A percentile compares a stretch with the other conserved stretches of the same genome.
Conservation (phyloP, 2,797 vertebrate species). For the Hyperoplus immaculatus region DNA sequence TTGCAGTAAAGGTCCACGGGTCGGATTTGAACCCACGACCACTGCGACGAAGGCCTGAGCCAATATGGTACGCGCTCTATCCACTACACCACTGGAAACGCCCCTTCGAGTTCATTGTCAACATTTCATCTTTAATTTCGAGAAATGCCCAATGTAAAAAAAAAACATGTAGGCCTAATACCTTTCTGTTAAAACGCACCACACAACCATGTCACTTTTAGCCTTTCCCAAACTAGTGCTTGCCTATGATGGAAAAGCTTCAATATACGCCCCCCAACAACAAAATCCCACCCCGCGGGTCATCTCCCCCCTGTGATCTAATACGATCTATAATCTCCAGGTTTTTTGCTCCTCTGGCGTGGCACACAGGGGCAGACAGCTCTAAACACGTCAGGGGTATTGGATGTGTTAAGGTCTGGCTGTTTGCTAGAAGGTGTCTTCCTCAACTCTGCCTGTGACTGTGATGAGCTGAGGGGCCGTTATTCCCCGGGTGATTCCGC, state of each 20-base stretch:
- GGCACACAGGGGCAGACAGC: conserved; percentile 59
- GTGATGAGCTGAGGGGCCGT: conserved; percentile 80
- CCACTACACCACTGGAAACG: too few relatives aligned
- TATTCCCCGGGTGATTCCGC: conserved; percentile 74
- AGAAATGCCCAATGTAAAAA: too few relatives aligned
- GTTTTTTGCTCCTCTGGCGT: conserved; percentile 57
- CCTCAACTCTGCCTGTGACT: conserved; percentile 71
- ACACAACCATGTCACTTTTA: conserved; percentile 30
- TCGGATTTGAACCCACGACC: too few relatives aligned
- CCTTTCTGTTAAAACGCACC: too few relatives aligned
- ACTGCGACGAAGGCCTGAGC: too few relatives aligned
- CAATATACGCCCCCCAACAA: conserved; percentile 29
- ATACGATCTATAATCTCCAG: conserved; percentile 75
- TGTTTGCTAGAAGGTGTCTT: conserved; percentile 75
- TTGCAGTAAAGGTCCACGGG: too few relatives aligned
- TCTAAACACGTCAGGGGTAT: conserved; percentile 70
- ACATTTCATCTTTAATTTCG: too few relatives aligned
- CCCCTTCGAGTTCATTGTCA: too few relatives aligned
- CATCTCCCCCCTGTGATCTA: conserved; percentile 60
- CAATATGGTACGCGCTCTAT: too few relatives aligned
- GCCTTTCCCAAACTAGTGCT: conserved; percentile 37
- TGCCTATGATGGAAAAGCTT: conserved; percentile 56
- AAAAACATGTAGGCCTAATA: too few relatives aligned
- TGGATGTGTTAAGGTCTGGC: conserved; percentile 70
- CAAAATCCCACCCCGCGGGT: conserved; percentile 67